These are phyloP conservation scores for Eugnorisma glareosa DNA, from an alignment of 2,888 invertebrate genomes.

Conservation along the genomic window DNA sequence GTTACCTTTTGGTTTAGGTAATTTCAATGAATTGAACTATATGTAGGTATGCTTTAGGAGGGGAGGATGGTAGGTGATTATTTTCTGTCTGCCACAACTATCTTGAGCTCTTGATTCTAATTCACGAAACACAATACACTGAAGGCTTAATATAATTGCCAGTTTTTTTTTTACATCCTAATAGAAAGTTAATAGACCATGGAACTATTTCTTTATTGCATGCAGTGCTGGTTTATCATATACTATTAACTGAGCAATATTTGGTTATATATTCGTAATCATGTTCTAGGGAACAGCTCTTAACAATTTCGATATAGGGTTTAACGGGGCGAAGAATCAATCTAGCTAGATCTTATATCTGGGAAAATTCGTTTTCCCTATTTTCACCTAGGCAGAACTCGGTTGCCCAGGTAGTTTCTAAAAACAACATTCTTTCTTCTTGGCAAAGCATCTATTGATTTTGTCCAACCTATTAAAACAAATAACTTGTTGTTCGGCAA, in stretches of 20 bases:
- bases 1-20: neutral
- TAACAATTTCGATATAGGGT: neutral
- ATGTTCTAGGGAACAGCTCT: no score
- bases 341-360: neutral
- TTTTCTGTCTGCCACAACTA: constrained; percentile 4
- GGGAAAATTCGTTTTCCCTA: neutral
- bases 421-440: no score
- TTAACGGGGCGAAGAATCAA: neutral
- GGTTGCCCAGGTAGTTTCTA: neutral
- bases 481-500: neutral
- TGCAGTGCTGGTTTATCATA: neutral
- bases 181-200: no score
- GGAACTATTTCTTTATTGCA: no score
- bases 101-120: neutral
- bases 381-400: neutral
- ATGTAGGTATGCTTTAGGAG: neutral
- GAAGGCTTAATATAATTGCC: neutral
- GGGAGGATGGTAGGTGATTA: neutral
- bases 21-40: neutral
- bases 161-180: no score
- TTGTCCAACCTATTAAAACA: no score
- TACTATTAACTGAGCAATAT: neutral
- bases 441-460: neutral
- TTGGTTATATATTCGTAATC: no score
- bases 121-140: neutral